Conservation (phyloP, 2,888 invertebrate genomes). For the Leptopterna dolabrata region DNA sequence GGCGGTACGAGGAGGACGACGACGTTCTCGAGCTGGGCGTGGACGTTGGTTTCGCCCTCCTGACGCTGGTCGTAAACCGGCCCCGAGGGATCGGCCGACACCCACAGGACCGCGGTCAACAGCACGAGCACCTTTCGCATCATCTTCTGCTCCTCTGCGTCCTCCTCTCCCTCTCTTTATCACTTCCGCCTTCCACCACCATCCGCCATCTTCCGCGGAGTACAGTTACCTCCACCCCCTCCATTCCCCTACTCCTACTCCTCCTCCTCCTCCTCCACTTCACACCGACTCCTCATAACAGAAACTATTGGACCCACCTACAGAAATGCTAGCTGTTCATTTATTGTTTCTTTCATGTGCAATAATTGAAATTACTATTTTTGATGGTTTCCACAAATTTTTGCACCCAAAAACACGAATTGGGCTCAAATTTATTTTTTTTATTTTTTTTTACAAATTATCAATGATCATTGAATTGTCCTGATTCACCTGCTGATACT, state of each 20-base stretch:
- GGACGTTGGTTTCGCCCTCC: slow-evolving; percentile 80
- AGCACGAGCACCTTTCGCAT: slow-evolving; percentile 17
- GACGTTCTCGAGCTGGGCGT: slow-evolving; percentile 80
- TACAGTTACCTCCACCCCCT: slow-evolving; percentile 33
- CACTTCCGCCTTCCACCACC: slow-evolving; percentile 41
- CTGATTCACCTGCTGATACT: no score
- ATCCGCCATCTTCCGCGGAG: not conserved
- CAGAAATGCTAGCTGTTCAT: no score
- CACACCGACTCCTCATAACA: not conserved
- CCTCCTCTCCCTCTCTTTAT: slow-evolving; percentile 44
- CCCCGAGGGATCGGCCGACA: not conserved
- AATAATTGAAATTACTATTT: no score
- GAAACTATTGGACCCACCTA: no score
- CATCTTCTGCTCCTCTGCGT: slow-evolving; percentile 36
- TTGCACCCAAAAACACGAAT: no score
- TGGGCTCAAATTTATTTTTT: no score
- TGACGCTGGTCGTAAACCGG: slow-evolving; percentile 77
- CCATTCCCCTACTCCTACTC: not conserved
- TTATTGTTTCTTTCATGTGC: no score
- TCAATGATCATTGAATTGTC: no score
- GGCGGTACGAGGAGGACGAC: slow-evolving; percentile 75
- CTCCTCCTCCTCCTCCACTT: not conserved
- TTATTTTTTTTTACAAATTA: no score
- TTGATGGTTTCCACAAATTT: no score
- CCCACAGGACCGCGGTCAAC: not conserved